Evolutionary conservation across 2,113 vertebrate species (phyloP).

Genomic region (Ia io): DNA sequence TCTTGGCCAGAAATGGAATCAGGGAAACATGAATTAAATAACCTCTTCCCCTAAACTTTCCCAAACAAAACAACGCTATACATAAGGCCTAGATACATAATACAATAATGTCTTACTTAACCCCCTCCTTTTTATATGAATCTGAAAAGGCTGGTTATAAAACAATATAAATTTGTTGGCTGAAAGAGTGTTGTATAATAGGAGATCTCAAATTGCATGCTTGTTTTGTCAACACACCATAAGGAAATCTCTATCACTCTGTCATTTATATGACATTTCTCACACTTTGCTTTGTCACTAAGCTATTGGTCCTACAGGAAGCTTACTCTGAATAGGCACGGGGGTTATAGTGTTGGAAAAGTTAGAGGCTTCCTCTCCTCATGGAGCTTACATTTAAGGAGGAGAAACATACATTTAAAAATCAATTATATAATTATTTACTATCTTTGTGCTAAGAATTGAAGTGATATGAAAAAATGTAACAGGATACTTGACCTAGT

Average conservation of each 20-base stretch:
- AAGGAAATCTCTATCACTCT: neutral
- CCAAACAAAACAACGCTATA: neutral
- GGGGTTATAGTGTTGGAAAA: neutral
- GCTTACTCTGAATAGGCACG: neutral
- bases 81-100: neutral
- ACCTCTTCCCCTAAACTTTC: neutral
- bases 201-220: neutral
- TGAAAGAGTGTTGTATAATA: neutral
- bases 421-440: neutral
- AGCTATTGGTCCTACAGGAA: neutral
- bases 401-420: neutral
- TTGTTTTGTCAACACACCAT: neutral
- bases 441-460: neutral
- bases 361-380: neutral
- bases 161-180: neutral
- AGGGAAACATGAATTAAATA: conserved; percentile 5
- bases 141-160: neutral
- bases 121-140: neutral
- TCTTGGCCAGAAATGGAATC: conserved; percentile 1
- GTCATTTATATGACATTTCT: neutral
- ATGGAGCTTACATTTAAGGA: neutral
- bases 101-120: neutral
- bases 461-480: neutral
- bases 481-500: neutral
- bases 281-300: neutral